Conservation (phyloP, 1,140 invertebrate species). For the Drepana arcuata region DNA sequence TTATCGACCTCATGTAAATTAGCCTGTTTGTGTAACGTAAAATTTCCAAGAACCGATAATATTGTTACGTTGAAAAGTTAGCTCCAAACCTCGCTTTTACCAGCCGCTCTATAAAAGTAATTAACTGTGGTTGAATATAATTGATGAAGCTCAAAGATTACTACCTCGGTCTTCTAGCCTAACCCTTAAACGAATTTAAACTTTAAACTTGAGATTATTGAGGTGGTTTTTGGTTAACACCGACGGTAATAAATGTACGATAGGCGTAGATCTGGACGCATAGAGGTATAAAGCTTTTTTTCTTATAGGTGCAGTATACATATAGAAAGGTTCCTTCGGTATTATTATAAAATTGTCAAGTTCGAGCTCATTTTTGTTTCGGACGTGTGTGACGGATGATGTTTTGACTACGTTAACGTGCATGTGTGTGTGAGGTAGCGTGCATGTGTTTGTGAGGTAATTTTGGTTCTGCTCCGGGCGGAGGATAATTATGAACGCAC, state of each 20-base stretch:
- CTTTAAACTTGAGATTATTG: slow-evolving; percentile 12
- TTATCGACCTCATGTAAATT: too few species aligned
- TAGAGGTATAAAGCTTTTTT: slow-evolving; percentile 44
- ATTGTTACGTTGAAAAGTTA: too few species aligned
- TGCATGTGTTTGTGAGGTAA: slow-evolving; percentile 10
- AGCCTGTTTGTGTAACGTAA: too few species aligned
- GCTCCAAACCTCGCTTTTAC: too few species aligned
- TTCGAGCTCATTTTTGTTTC: slow-evolving; percentile 37
- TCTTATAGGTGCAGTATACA: slow-evolving; percentile 20
- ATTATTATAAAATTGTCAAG: slow-evolving; percentile 68
- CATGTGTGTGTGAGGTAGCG: slow-evolving; percentile 2
- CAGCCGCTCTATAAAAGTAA: slow-evolving; percentile 68
- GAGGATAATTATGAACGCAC: too few species aligned
- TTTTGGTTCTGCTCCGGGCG: too few species aligned
- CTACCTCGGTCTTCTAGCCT: slow-evolving; percentile 32
- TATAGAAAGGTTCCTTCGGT: slow-evolving; percentile 34
- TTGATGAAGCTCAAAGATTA: slow-evolving; percentile 67
- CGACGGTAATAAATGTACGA: slow-evolving; percentile 37
- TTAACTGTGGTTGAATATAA: slow-evolving; percentile 65
- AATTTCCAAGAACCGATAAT: too few species aligned
- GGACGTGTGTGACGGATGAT: slow-evolving; percentile 46
- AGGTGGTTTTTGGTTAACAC: slow-evolving; percentile 13
- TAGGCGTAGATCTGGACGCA: slow-evolving; percentile 35
- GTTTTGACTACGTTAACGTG: slow-evolving; percentile 30
- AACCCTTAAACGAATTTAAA: slow-evolving; percentile 9